These are phyloP conservation scores for Meloidogyne chitwoodi DNA, from an alignment of 1,140 invertebrate species.

Conservation along the genomic window DNA sequence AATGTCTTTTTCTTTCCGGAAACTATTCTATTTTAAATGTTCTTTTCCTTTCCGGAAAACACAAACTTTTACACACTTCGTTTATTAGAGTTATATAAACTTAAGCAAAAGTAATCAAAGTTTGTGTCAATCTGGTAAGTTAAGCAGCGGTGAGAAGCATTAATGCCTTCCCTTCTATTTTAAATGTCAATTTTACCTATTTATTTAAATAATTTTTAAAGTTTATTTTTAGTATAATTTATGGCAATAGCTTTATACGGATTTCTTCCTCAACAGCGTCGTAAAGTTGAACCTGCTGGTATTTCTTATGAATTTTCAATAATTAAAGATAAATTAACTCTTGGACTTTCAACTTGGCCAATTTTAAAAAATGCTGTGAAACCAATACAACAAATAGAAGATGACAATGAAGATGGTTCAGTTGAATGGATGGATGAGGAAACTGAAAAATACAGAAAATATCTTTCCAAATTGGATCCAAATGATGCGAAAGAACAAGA, in stretches of 20 bases:
- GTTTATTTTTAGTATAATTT: neutral
- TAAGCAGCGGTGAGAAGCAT: too few relatives aligned
- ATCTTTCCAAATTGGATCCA: slow-evolving; percentile 38
- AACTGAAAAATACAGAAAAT: slow-evolving; percentile 38
- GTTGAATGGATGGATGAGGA: slow-evolving; percentile 40
- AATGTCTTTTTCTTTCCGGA: too few relatives aligned
- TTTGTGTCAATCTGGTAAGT: too few relatives aligned
- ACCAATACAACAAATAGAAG: neutral
- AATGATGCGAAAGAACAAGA: slow-evolving; percentile 49
- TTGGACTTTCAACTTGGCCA: slow-evolving; percentile 30
- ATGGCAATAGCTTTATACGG: slow-evolving; percentile 39
- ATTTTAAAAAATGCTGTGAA: slow-evolving; percentile 26
- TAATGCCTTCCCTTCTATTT: too few relatives aligned
- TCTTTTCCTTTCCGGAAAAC: too few relatives aligned
- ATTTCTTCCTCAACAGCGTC: slow-evolving; percentile 29
- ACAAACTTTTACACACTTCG: too few relatives aligned
- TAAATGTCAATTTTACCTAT: too few relatives aligned
- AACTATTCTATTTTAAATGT: too few relatives aligned
- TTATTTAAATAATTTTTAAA: too few relatives aligned
- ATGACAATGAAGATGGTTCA: neutral
- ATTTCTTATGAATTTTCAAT: slow-evolving; percentile 42
- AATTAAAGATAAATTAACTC: slow-evolving; percentile 30
- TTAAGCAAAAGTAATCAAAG: too few relatives aligned
- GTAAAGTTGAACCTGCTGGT: slow-evolving; percentile 40
- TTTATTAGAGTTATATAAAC: too few relatives aligned